These are phyloP conservation scores for Junco hyemalis DNA, from an alignment of 2,113 vertebrate species.

Conservation along the genomic window DNA sequence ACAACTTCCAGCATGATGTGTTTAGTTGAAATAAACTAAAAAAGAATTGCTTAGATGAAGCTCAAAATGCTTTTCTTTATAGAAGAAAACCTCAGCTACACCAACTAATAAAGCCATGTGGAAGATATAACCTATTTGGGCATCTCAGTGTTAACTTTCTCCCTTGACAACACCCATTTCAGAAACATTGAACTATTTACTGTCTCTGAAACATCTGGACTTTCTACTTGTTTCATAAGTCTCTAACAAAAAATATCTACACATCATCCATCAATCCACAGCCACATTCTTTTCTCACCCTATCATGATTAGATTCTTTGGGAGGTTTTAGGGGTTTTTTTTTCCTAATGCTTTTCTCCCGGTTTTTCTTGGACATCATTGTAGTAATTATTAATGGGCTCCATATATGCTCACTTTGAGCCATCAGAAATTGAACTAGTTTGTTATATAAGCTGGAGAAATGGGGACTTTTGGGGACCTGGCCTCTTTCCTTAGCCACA, in stretches of 20 bases:
- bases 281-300: conserved; percentile 60
- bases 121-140: not conserved
- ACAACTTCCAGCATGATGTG: not conserved
- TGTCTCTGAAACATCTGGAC: conserved; percentile 56
- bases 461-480: not conserved
- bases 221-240: conserved; percentile 61
- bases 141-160: conserved; percentile 49
- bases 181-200: conserved; percentile 50
- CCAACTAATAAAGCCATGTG: not conserved
- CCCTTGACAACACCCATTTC: conserved; percentile 31
- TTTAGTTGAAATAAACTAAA: not conserved
- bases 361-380: conserved; percentile 42
- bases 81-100: not conserved
- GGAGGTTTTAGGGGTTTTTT: not conserved
- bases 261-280: conserved; percentile 56
- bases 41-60: not conserved
- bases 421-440: not conserved
- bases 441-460: not conserved
- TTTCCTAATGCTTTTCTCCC: not conserved
- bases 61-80: not conserved
- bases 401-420: not conserved
- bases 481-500: not conserved
- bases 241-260: conserved; percentile 50
- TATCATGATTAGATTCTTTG: conserved; percentile 56
- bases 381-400: conserved; percentile 1